Base-by-base conservation (phyloP, 2,113 vertebrate genomes). In the Lamprotornis superbus region DNA sequence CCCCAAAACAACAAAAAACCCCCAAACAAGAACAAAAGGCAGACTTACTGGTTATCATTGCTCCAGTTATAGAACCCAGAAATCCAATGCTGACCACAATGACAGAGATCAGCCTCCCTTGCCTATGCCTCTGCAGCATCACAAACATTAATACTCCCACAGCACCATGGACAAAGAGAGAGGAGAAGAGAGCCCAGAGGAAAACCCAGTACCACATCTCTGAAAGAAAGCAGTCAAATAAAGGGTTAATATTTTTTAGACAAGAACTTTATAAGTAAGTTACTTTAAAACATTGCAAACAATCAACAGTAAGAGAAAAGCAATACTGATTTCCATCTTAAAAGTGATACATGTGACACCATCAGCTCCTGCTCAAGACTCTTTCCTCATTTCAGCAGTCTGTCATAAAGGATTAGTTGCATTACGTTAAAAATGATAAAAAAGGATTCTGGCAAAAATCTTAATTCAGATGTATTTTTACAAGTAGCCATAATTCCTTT, bases 151-250 rank as follows among this genome's bases (percentile, higher is more conserved):
- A 97, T 67, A 99, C 98, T 83, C 98, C 99, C 71, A 98, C 98
- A 75, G 98, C 98, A 87, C 99, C 98, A 83, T 99, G 99, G 95
- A 99, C 98, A 83, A 99, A 98, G 94, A 99, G 98, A 73, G 99
- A 99, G 82, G 99, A 99, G 98, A 99, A 99, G 95, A 99, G 99
- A 94, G 99, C 99, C 99, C 99, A 99, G 81, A 99, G 99, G 98
- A 99, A 99, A 96, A 99, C 98, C 99, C 99, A 99, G 98, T 99
- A 99, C 99, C 99, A 99, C 99, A 99, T 99, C 98, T 99, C 99
- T 99, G 98, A 87, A 97, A 95, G 94, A 94, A 85, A 96, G 75
- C 83, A 95, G 92, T 70, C 39, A 96, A 90, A 96, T 8, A 95
- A 92, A 92, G 83, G 16, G 60, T 97, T 97, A 97, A 75, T 82